Conservation (phyloP, 2,113 vertebrate species). For the Trochalopteron elliotii region DNA sequence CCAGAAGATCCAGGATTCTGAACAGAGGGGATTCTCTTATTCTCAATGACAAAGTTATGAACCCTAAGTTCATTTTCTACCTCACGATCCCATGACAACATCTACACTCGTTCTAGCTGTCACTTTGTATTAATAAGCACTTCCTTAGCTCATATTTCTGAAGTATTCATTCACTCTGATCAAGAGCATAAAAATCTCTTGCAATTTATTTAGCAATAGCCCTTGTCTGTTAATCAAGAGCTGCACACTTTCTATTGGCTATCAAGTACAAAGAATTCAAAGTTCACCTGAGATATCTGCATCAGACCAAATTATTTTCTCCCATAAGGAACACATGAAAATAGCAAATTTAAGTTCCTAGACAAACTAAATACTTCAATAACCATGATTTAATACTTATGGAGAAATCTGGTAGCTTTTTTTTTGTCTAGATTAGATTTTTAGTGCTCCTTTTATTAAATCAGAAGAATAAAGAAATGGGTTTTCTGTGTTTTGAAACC, state of each 20-base stretch:
- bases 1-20: not conserved
- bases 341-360: not conserved
- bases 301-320: not conserved
- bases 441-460: not conserved
- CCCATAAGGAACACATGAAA: not conserved
- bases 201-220: not conserved
- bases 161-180: not conserved
- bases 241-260: not conserved
- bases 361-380: not conserved
- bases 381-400: not conserved
- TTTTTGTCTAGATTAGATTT: not conserved
- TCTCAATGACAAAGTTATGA: not conserved
- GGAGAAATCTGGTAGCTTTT: not conserved
- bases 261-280: not conserved
- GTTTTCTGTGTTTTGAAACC: not conserved
- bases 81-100: not conserved
- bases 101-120: not conserved
- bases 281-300: not conserved
- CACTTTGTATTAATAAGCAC: not conserved
- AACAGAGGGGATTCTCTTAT: not conserved
- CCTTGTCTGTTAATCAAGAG: not conserved
- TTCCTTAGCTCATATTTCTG: not conserved
- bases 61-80: not conserved
- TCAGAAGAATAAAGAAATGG: not conserved
- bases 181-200: not conserved